Evolutionary conservation across 2,113 vertebrate species (phyloP), one percentile per base, ranked within the genome.

Genomic region (Leiothrix lutea): DNA sequence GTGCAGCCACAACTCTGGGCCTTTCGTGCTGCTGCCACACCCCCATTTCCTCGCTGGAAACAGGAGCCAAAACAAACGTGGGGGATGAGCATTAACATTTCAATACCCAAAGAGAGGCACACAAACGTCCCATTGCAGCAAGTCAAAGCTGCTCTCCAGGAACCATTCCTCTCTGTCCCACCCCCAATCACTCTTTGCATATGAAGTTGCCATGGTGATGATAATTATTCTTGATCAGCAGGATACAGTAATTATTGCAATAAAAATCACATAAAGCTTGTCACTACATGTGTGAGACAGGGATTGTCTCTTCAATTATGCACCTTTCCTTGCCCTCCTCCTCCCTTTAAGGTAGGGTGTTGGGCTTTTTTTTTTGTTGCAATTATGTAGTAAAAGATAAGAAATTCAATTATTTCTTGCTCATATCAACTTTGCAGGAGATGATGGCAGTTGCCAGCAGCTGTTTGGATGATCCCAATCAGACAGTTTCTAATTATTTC

Each of bases 171-270:
- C 58, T 42, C 80, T 5, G 40, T 83, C 51, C 80, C 83, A 93
- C 83, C 74, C 80, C 85, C 86, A 69, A 33, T 45, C 86, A 40
- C 88, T 88, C 88, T 44, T 89, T 25, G 94, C 64, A 29, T 53
- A 51, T 7, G 51, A 67, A 58, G 95, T 97, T 97, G 95, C 95
- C 74, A 96, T 97, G 95, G 95, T 78, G 95, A 97, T 86, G 94
- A 67, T 92, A 97, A 97, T 97, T 97, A 96, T 85, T 96, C 95
- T 71, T 81, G 95, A 97, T 97, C 96, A 96, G 97, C 95, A 95
- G 93, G 95, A 95, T 97, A 88, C 95, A 86, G 90, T 94, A 97
- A 97, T 97, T 97, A 97, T 92, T 88, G 88, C 93, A 95, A 95
- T 80, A 96, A 95, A 97, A 95, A 93, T 96, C 93, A 88, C 31